These are phyloP conservation scores for Drosophila triauraria DNA, from an alignment of 1,140 invertebrate genomes.

Conservation along the genomic window DNA sequence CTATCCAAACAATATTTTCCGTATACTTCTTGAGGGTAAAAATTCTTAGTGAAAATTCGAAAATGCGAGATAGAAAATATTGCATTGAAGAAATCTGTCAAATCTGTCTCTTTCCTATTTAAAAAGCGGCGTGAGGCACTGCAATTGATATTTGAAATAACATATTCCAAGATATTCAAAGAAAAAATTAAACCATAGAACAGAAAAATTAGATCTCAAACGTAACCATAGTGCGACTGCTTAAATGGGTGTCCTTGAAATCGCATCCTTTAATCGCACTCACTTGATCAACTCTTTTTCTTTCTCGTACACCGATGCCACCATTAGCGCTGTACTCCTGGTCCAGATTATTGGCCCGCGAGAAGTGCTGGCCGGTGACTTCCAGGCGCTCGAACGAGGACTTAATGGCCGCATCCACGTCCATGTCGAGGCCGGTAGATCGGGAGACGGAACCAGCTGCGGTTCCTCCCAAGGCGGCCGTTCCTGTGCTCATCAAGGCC, in stretches of 20 bases:
- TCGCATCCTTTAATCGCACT: conserved; percentile 29
- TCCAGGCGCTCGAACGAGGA: conserved; percentile 69
- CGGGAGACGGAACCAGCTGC: background rate
- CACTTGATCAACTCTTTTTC: conserved; percentile 74
- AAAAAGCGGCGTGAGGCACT: background rate
- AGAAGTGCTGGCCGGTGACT: conserved; percentile 44
- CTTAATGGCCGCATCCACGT: conserved; percentile 69
- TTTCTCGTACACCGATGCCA: conserved; percentile 73
- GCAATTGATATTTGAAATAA: conserved; percentile 4
- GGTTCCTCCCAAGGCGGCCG: background rate
- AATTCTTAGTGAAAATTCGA: background rate
- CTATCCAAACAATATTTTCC: conserved; percentile 36
- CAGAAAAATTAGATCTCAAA: conserved; percentile 5
- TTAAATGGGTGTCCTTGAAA: conserved; percentile 20
- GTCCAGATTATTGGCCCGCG: conserved; percentile 64
- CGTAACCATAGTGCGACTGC: conserved; percentile 9
- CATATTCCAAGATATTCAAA: conserved; percentile 8
- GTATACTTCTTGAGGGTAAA: background rate
- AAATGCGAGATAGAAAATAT: conserved; percentile 20
- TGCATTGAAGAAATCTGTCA: conserved; percentile 29
- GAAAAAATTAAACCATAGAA: background rate
- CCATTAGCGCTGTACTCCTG: conserved; percentile 80
- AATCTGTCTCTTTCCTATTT: background rate
- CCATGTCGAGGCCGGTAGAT: conserved; percentile 19
- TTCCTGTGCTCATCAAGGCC: conserved; percentile 46